Percentiles rank a stretch among this genome's conserved stretches.
phyloP scores from a whole-genome alignment of 1,140 invertebrate genomes.

The Hypsibius dujardini region DNA sequence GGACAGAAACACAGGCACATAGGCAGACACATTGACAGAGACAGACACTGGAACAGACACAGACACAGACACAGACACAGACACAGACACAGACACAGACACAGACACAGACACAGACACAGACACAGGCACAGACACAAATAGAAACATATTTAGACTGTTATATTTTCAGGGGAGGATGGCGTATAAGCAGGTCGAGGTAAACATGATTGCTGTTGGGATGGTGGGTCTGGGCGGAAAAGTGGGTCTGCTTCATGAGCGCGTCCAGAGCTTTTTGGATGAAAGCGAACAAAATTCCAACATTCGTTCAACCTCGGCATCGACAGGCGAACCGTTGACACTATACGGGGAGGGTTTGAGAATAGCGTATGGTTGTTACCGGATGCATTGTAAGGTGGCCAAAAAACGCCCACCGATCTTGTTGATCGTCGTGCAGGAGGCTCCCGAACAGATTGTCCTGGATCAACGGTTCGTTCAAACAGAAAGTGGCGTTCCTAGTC shows the following conservation, averaged over 20 bases:
- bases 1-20: too few species aligned
- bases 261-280: not conserved
- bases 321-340: not conserved
- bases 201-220: constrained; percentile 10
- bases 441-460: constrained; percentile 28
- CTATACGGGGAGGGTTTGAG: not conserved
- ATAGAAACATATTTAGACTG: not conserved
- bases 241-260: not conserved
- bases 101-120: too few species aligned
- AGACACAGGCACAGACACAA: too few species aligned
- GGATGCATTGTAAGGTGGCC: too few species aligned
- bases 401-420: too few species aligned
- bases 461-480: constrained; percentile 79
- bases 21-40: too few species aligned
- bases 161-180: too few species aligned
- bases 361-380: not conserved
- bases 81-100: too few species aligned
- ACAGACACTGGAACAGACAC: too few species aligned
- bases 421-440: not conserved
- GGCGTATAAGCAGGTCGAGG: constrained; percentile 8
- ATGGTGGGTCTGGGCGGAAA: not conserved
- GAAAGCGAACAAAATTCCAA: too few species aligned
- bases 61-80: too few species aligned
- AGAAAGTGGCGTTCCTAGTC: constrained; percentile 38
- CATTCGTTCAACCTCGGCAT: not conserved